Evolutionary conservation across 2,888 invertebrate species (phyloP).

Genomic region (Pediacus dermestoides): DNA sequence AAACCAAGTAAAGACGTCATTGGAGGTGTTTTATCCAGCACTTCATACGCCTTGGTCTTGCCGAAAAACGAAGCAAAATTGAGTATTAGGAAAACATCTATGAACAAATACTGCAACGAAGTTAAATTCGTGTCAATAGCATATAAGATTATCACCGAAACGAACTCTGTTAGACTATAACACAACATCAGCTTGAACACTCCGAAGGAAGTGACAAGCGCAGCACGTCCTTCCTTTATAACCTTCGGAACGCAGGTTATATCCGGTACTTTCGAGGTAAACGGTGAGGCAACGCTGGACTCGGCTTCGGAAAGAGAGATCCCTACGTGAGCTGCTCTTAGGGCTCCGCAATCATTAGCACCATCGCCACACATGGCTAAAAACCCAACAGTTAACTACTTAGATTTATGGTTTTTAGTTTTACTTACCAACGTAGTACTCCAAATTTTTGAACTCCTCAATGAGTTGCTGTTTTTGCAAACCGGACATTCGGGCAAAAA

Average conservation of each 20-base stretch:
- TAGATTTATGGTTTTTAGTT: too few relatives aligned
- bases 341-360: conserved; percentile 93
- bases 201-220: conserved; percentile 93
- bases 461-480: conserved; percentile 92
- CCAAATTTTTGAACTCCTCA: conserved; percentile 78
- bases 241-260: conserved; percentile 81
- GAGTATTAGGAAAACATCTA: conserved; percentile 62
- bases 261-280: conserved; percentile 81
- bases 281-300: conserved; percentile 90
- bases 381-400: conserved; percentile 26
- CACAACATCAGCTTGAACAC: conserved; percentile 98
- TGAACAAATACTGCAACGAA: conserved; percentile 63
- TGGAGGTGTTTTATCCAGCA: conserved; percentile 53
- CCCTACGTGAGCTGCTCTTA: conserved; percentile 89
- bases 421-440: conserved; percentile 79
- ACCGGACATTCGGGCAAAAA: conserved; percentile 92
- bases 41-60: conserved; percentile 55
- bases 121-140: conserved; percentile 60
- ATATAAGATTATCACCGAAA: conserved; percentile 85
- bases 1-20: conserved; percentile 54
- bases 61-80: conserved; percentile 64
- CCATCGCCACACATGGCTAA: conserved; percentile 95
- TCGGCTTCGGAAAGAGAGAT: conserved; percentile 89
- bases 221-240: conserved; percentile 84
- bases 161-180: conserved; percentile 88